phyloP scores from a whole-genome alignment of 2,113 vertebrate genomes.

The Nannospalax galili region DNA sequence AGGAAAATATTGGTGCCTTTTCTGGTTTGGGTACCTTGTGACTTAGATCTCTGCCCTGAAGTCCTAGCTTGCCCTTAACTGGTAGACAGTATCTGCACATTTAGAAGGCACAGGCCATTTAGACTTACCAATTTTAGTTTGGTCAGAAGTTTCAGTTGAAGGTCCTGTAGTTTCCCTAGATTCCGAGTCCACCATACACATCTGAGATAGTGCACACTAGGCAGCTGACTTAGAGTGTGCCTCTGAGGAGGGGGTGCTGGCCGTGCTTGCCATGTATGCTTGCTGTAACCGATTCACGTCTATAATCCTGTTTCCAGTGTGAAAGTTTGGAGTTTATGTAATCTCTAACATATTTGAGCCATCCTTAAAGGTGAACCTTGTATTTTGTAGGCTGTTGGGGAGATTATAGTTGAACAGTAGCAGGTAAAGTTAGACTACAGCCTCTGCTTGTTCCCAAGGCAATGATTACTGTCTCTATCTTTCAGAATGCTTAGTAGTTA shows the following conservation, averaged over 20 bases:
- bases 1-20: background rate
- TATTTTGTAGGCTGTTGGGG: background rate
- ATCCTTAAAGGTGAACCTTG: background rate
- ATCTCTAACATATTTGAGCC: background rate
- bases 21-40: background rate
- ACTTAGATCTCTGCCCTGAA: background rate
- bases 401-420: background rate
- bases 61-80: background rate
- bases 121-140: background rate
- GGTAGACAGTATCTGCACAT: background rate
- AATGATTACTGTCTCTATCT: background rate
- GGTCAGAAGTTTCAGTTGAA: background rate
- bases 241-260: background rate
- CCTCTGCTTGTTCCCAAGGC: background rate
- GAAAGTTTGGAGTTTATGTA: background rate
- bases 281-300: background rate
- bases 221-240: background rate
- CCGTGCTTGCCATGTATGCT: background rate
- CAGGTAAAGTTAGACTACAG: background rate
- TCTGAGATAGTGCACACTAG: background rate
- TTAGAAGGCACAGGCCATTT: background rate
- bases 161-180: background rate
- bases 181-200: background rate
- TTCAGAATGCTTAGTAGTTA: background rate
- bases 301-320: slow-evolving; percentile 43